Evolutionary conservation across 2,888 invertebrate species (phyloP).

Genomic region (Ischnura elegans): DNA sequence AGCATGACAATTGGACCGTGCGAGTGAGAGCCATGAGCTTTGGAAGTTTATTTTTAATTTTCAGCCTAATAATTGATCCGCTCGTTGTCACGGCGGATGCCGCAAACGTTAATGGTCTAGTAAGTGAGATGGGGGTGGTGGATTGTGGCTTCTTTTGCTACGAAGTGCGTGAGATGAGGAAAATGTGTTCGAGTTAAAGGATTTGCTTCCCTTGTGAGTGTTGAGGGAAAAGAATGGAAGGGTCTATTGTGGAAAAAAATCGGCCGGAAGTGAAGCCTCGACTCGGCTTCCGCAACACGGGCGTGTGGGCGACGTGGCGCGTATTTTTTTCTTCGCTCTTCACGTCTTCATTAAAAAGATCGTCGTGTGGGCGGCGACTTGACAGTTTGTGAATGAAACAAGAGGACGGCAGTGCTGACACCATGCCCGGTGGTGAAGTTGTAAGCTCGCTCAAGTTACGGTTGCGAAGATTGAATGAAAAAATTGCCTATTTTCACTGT

Average conservation of each 20-base stretch:
- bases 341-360: neutral
- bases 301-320: slow-evolving; percentile 14
- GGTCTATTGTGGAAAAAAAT: neutral
- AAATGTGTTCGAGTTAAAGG: neutral
- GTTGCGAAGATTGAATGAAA: too few relatives aligned
- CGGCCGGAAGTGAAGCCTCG: slow-evolving; percentile 32
- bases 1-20: neutral
- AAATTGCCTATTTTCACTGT: too few relatives aligned
- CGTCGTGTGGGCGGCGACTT: neutral
- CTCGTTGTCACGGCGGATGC: neutral
- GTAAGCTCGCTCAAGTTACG: too few relatives aligned
- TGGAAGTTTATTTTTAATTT: neutral
- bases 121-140: neutral
- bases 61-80: neutral
- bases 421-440: too few relatives aligned
- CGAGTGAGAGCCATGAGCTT: neutral
- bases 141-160: neutral
- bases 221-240: neutral
- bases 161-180: neutral
- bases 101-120: too few relatives aligned
- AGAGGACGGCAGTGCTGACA: too few relatives aligned
- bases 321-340: neutral
- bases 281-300: slow-evolving; percentile 38
- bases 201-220: too few relatives aligned
- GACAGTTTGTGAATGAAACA: too few relatives aligned